phyloP scores from a whole-genome alignment of 2,113 vertebrate species.

The Strix aluco region DNA sequence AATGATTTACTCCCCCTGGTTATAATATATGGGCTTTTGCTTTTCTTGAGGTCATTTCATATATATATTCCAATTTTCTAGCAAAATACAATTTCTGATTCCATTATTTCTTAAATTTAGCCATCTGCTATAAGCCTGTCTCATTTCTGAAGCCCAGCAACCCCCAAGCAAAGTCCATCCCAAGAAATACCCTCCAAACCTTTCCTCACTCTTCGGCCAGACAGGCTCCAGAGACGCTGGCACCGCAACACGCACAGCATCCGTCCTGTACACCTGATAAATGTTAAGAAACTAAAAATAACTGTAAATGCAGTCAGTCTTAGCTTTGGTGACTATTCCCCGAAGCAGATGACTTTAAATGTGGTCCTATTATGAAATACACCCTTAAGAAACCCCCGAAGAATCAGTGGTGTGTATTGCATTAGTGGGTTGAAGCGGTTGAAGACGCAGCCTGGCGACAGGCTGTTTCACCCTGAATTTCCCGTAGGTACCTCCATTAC shows the following conservation, averaged over 20 bases:
- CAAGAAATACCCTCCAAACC: background rate
- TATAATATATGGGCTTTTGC: background rate
- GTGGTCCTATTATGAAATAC: background rate
- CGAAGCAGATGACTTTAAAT: background rate
- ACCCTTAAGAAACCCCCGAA: background rate
- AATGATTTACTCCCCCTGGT: background rate
- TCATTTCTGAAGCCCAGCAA: background rate
- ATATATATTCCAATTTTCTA: background rate
- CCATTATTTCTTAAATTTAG: background rate
- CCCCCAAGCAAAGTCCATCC: background rate
- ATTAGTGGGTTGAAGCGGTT: background rate
- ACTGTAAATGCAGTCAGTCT: background rate
- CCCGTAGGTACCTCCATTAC: background rate
- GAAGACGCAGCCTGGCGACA: too few species aligned
- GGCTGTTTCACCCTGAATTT: background rate
- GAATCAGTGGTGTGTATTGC: background rate
- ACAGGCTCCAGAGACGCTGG: background rate
- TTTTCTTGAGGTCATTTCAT: background rate
- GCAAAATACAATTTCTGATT: background rate
- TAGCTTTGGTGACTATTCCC: background rate
- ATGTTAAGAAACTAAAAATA: background rate
- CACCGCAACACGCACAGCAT: rapidly evolving
- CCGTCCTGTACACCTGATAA: background rate
- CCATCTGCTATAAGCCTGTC: background rate
- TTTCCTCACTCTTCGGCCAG: background rate